A percentile compares a stretch with the other conserved stretches of the same genome.
phyloP scores from a whole-genome alignment of 2,888 invertebrate genomes.

The Catocala sponsa region DNA sequence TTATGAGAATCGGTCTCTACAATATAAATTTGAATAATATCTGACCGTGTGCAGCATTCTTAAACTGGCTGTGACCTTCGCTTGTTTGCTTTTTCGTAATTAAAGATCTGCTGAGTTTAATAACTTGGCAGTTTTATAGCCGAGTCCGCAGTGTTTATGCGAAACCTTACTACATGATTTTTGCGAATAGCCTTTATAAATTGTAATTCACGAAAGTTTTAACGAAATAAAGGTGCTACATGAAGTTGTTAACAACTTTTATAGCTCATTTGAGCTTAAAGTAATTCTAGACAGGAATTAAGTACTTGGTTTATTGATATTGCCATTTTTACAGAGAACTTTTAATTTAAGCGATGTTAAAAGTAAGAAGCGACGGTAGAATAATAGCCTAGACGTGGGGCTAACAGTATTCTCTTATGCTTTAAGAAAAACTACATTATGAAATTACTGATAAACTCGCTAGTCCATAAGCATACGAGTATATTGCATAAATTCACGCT shows the following conservation, averaged over 20 bases:
- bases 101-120: constrained; percentile 48
- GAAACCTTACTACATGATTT: constrained; percentile 40
- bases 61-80: constrained; percentile 44
- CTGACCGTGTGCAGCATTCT: constrained; percentile 4
- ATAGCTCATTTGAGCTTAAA: constrained; percentile 2
- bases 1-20: too few relatives aligned
- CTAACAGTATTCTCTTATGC: too few relatives aligned
- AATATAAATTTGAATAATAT: not conserved
- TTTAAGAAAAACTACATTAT: too few relatives aligned
- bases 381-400: too few relatives aligned
- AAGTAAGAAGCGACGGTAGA: too few relatives aligned
- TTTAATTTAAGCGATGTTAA: too few relatives aligned
- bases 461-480: too few relatives aligned
- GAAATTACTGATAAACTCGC: too few relatives aligned
- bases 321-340: not conserved
- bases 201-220: constrained; percentile 45
- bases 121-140: constrained; percentile 48
- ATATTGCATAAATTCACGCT: too few relatives aligned
- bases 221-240: constrained; percentile 19
- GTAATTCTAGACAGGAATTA: constrained; percentile 4
- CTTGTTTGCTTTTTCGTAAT: constrained; percentile 45
- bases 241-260: constrained; percentile 13
- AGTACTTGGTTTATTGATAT: constrained; percentile 10
- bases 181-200: constrained; percentile 41
- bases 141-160: constrained; percentile 38